Evolutionary conservation across 2,888 invertebrate genomes (phyloP), one percentile per base, ranked within the genome.

Genomic region (Stictocephala bisonia): DNA sequence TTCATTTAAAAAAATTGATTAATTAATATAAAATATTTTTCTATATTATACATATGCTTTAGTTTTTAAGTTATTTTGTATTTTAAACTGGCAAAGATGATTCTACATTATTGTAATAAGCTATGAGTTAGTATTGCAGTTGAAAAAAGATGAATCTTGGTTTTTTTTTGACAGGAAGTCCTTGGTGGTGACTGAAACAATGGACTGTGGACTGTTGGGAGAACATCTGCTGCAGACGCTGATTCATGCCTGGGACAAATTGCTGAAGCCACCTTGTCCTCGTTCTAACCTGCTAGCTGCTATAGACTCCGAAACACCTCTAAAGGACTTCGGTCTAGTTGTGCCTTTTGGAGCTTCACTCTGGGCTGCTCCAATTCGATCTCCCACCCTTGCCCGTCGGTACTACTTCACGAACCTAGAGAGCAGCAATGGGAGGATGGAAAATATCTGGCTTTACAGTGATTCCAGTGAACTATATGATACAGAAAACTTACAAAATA

Each of bases 181-280:
- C 69, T 82, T 93, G 51, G 83, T 94, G 68, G 86, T 94, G 0
- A 93, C 92, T 1, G 94, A 95, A 84, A 89, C 90, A 76, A 91
- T 94, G 85, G 94, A 94, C 85, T 90, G 91, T 60, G 93, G 91
- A 0, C 82, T 94, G 26, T 90, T 94, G 83, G 94, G 94, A 0
- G 94, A 94, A 83, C 87, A 89, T 79, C 86, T 91, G 35, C 82
- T 94, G 50, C 86, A 88, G 77, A 89, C 90, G 18, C 81, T 93
- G 48, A 83, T 87, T 48, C 91, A 93, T 84, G 93, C 93, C 4
- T 90, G 90, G 88, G 84, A 88, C 71, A 82, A 88, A 77, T 85
- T 93, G 50, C 81, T 93, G 20, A 79, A 83, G 11, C 68, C 72
- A 7, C 72, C 71, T 18, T 31, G 58, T 20, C 68, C 69, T 3